Percentiles rank a stretch among this genome's conserved stretches.
Evolutionary conservation across 2,113 vertebrate species (phyloP).

Genomic region (Lagopus muta): DNA sequence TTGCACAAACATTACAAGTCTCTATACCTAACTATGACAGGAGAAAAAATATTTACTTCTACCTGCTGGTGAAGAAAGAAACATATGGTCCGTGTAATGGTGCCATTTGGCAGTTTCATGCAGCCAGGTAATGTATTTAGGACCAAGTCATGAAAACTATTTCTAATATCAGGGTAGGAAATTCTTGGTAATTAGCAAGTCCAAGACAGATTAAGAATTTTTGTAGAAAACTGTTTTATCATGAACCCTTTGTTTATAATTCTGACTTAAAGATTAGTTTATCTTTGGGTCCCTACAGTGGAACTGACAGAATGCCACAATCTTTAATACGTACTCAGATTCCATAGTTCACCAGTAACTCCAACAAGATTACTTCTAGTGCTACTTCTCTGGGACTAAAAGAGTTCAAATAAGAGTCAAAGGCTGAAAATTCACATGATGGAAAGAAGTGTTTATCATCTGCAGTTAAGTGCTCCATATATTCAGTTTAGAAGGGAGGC

Average conservation of each 20-base stretch:
- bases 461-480: background rate
- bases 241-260: background rate
- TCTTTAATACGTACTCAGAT: rapidly evolving
- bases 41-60: background rate
- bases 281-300: background rate
- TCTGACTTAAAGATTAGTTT: background rate
- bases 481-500: background rate
- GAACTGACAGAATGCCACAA: background rate
- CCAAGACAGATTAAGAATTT: background rate
- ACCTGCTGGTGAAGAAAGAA: background rate
- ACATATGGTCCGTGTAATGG: rapidly evolving
- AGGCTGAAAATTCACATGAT: background rate
- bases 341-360: background rate
- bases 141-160: background rate
- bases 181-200: background rate
- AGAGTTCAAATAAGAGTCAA: background rate
- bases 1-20: background rate
- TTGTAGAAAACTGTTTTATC: background rate
- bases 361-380: background rate
- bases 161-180: background rate
- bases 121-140: background rate
- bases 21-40: background rate
- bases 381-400: background rate
- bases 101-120: background rate
- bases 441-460: background rate